These are phyloP conservation scores for Hirudo medicinalis DNA, from an alignment of 1,140 invertebrate species.

Conservation along the genomic window DNA sequence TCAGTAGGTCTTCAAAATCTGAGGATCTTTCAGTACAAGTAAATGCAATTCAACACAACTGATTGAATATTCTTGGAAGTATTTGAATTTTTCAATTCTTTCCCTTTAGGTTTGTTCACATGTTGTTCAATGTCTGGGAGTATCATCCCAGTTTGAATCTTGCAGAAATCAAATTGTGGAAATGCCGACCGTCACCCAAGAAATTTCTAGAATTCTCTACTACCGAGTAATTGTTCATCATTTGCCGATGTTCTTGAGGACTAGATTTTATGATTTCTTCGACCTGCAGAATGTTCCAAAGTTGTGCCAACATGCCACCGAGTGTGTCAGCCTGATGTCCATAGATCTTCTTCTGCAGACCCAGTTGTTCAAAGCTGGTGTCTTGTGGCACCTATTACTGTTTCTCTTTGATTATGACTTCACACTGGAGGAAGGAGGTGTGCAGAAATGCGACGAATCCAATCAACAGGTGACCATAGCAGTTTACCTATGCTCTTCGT, in stretches of 20 bases:
- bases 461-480: constrained; percentile 50
- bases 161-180: constrained; percentile 72
- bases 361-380: constrained; percentile 75
- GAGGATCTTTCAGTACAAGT: constrained; percentile 63
- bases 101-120: constrained; percentile 67
- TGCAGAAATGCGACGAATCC: constrained; percentile 64
- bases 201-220: constrained; percentile 75
- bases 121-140: constrained; percentile 77
- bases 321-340: constrained; percentile 68
- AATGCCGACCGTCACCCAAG: constrained; percentile 68
- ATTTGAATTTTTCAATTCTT: neutral
- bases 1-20: constrained; percentile 58
- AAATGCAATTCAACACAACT: constrained; percentile 9
- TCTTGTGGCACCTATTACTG: constrained; percentile 77
- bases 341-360: constrained; percentile 72
- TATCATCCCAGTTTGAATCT: constrained; percentile 79
- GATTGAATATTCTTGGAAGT: neutral
- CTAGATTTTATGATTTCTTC: neutral
- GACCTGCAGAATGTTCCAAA: constrained; percentile 56
- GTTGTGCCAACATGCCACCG: constrained; percentile 64
- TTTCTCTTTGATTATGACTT: constrained; percentile 93
- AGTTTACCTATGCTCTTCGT: neutral
- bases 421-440: constrained; percentile 89
- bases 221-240: constrained; percentile 56
- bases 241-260: neutral